Percentiles rank a stretch among this genome's conserved stretches.
Evolutionary conservation across 2,113 vertebrate genomes (phyloP).

Genomic region (Sphaerodactylus townsendi): DNA sequence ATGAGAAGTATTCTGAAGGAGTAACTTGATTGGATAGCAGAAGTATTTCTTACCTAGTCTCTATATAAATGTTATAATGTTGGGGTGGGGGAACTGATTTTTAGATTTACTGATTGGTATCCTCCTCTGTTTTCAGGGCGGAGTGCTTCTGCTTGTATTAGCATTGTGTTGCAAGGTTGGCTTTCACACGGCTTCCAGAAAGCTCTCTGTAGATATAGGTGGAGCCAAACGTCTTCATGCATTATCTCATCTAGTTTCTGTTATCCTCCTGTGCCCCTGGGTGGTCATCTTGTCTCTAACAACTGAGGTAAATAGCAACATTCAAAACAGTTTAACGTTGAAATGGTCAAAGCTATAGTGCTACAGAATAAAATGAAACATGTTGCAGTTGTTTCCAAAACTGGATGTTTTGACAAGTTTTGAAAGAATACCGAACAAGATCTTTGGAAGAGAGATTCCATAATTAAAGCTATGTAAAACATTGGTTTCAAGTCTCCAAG

Average conservation of each 20-base stretch:
- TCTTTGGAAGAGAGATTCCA: not conserved
- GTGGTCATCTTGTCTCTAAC: conserved; percentile 90
- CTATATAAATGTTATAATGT: not conserved
- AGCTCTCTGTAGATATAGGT: conserved; percentile 91
- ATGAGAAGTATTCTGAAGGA: too few relatives aligned
- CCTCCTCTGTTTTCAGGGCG: conserved; percentile 79
- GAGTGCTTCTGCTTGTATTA: conserved; percentile 90
- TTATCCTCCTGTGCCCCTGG: conserved; percentile 90
- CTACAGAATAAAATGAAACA: not conserved
- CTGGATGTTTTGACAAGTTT: not conserved
- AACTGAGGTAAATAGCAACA: conserved; percentile 83
- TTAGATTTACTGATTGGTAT: not conserved
- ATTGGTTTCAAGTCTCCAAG: too few relatives aligned
- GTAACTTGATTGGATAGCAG: too few relatives aligned
- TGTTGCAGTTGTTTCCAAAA: not conserved
- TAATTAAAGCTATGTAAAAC: too few relatives aligned
- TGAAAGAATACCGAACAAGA: not conserved
- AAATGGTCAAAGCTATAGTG: not conserved
- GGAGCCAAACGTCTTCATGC: conserved; percentile 94
- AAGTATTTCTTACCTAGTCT: not conserved
- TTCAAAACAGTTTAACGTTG: not conserved
- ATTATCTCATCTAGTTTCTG: conserved; percentile 90
- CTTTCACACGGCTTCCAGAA: conserved; percentile 91
- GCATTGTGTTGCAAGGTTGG: conserved; percentile 92
- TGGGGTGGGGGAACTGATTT: too few relatives aligned